A percentile compares a stretch with the other conserved stretches of the same genome.
phyloP scores from a whole-genome alignment of 1,140 invertebrate genomes.

The Rhagoletis pomonella region DNA sequence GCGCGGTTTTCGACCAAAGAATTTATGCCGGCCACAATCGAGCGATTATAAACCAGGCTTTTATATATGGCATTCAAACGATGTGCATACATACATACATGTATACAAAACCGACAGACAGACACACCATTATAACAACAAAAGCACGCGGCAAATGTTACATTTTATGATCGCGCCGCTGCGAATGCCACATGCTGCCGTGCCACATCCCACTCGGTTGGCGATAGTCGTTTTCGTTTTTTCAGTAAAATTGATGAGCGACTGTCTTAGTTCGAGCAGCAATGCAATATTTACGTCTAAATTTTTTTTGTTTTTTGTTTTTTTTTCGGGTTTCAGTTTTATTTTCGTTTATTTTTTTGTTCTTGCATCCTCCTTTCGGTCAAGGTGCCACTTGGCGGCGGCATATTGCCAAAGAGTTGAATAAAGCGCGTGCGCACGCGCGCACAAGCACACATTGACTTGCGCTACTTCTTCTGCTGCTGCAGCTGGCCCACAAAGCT shows the following conservation, averaged over 20 bases:
- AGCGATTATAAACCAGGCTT: constrained; percentile 38
- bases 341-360: constrained; percentile 3
- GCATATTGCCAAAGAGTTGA: constrained; percentile 22
- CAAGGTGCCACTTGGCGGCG: constrained; percentile 7
- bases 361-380: not conserved
- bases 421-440: not conserved
- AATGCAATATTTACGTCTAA: constrained; percentile 46
- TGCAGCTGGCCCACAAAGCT: constrained; percentile 5
- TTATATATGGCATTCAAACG: constrained; percentile 33
- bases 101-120: not conserved
- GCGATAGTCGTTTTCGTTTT: not conserved
- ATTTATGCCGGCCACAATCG: constrained; percentile 34
- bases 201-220: constrained; percentile 29
- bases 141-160: constrained; percentile 29
- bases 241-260: constrained; percentile 33
- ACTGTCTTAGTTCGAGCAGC: constrained; percentile 29
- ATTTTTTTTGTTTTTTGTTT: constrained; percentile 27
- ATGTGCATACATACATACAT: not conserved
- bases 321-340: not conserved
- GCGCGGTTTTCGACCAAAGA: constrained; percentile 5
- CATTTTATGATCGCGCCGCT: constrained; percentile 53
- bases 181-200: constrained; percentile 47
- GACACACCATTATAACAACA: not conserved
- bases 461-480: constrained; percentile 25
- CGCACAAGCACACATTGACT: not conserved